phyloP scores from a whole-genome alignment of 2,113 vertebrate species.

The Clarias magur region DNA sequence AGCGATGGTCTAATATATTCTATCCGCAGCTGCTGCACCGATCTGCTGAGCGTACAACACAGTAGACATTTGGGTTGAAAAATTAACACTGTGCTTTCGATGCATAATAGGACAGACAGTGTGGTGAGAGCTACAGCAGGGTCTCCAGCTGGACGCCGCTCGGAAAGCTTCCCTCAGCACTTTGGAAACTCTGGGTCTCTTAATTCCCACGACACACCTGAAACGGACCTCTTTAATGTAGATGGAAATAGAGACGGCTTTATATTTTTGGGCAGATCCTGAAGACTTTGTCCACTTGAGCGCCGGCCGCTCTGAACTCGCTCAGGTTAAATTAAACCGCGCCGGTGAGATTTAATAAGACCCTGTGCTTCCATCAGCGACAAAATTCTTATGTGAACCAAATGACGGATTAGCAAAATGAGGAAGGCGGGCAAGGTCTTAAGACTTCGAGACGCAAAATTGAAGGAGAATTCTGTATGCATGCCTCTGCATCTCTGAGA shows the following conservation, averaged over 20 bases:
- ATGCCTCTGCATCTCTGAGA: conserved; percentile 5
- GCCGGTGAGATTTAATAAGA: conserved; percentile 8
- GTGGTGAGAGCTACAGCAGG: not conserved
- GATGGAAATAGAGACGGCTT: conserved; percentile 50
- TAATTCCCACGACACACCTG: conserved; percentile 30
- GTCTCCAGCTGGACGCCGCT: conserved; percentile 36
- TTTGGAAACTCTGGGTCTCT: not conserved
- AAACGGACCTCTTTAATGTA: not conserved
- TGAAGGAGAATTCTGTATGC: conserved; percentile 7
- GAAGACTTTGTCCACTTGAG: conserved; percentile 50
- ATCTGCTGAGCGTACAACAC: conserved; percentile 23
- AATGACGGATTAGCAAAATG: conserved; percentile 17
- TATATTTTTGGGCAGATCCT: conserved; percentile 69
- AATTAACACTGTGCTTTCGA: not conserved
- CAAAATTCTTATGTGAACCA: not conserved
- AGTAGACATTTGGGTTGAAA: conserved; percentile 18
- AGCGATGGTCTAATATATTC: conserved; percentile 11
- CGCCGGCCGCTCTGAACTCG: too few species aligned
- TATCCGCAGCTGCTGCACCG: conserved; percentile 24
- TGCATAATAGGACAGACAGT: not conserved
- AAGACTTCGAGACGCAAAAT: conserved; percentile 3
- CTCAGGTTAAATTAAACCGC: not conserved
- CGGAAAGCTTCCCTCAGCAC: not conserved
- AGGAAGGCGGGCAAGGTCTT: not conserved
- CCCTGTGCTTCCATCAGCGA: conserved; percentile 14